Conservation (phyloP, 2,888 invertebrate species). For the Plagodis pulveraria region DNA sequence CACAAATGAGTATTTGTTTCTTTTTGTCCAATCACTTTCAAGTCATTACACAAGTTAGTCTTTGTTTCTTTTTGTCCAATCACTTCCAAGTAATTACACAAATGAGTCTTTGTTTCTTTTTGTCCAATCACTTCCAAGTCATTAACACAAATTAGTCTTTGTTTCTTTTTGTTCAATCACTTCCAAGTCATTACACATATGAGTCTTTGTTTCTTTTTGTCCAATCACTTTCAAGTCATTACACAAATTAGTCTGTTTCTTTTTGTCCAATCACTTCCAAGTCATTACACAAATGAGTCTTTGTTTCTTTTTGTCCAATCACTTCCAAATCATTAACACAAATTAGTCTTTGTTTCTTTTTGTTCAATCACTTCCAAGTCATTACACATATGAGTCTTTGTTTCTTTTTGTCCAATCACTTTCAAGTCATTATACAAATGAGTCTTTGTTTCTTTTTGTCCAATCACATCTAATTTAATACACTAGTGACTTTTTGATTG, state of each 20-base stretch:
- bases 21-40: no score
- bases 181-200: slow-evolving; percentile 47
- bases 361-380: no score
- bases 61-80: no score
- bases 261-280: slow-evolving; percentile 76
- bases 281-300: slow-evolving; percentile 70
- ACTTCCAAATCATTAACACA: neutral
- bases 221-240: neutral
- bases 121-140: neutral
- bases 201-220: slow-evolving; percentile 35
- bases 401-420: no score
- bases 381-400: no score
- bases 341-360: neutral
- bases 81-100: slow-evolving; percentile 24
- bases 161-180: no score
- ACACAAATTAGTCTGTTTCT: no score
- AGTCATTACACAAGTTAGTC: no score
- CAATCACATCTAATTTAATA: neutral
- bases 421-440: slow-evolving; percentile 48
- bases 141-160: no score
- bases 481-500: neutral
- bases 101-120: slow-evolving; percentile 51
- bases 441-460: slow-evolving; percentile 35
- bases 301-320: neutral
- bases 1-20: neutral